Base-by-base conservation (phyloP, 2,888 invertebrate genomes). In the Eupithecia abbreviata region DNA sequence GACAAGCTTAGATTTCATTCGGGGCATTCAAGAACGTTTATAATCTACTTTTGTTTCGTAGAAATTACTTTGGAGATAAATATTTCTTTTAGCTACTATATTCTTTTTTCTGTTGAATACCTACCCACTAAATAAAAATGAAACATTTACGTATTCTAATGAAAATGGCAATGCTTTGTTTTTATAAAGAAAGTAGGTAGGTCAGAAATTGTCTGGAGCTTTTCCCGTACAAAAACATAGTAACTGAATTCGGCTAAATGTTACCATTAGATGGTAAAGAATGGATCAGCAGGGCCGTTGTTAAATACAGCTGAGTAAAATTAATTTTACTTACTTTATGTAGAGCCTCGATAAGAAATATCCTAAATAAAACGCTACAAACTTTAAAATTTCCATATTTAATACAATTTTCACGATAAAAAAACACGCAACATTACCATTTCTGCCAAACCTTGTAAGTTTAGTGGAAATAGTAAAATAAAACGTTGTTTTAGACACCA, bases 401-500 rank as follows among this genome's bases (percentile, higher is more conserved):
- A 55, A 55, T n/a, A 7, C n/a, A n/a, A 47, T 58, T 58, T 18
- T 18, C 58, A 58, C 4, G 18, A 58, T 10, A 18, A 58, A 62
- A 30, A 10, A 62, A 62, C 30, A 18, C 10, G 9, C 18, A 58
- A 30, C 1, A 30, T 30, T 30, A 30, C 30, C 30, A 30, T 30
- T 62, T 42, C 42, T 41, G 42, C 42, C 6, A 42, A 42, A 66
- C 42, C 15, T 7, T 66, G 15, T 42, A 66, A 42, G 66, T 77
- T 80, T 73, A 15, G 41, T 15, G 13, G 13, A 66, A 66, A 66
- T 15, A 18, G 9, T 45, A 10, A 43, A 45, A 45, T 10, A 15
- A 77, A 77, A 72, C 65, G 55, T 49, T 73, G 68, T 76, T 72
- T 75, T 76, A 65, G 68, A 73, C 70, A 76, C 51, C 76, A 68